Conservation (phyloP, 37 sponge, comb jelly and placozoan genomes). For the Chondrilla cf. caribensis region DNA sequence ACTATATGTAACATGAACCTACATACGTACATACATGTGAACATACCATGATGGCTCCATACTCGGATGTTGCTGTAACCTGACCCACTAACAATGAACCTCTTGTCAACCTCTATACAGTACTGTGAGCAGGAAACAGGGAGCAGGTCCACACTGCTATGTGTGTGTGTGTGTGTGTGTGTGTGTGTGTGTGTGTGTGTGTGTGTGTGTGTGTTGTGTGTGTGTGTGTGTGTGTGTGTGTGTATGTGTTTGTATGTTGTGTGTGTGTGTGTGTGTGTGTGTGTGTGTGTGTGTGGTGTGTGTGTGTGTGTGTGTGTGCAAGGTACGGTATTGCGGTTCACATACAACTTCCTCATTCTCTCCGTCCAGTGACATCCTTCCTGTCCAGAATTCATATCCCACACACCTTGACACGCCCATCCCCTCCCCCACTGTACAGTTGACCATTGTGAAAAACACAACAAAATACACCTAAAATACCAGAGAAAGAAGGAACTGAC, state of each 20-base stretch:
- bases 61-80: constrained; percentile 75
- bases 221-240: too few relatives aligned
- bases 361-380: constrained; percentile 45
- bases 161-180: too few relatives aligned
- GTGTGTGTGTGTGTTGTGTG: too few relatives aligned
- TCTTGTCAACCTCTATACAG: constrained; percentile 51
- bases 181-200: too few relatives aligned
- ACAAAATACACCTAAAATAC: constrained; percentile 46
- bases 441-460: constrained; percentile 22
- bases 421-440: constrained; percentile 78
- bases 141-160: too few relatives aligned
- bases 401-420: constrained; percentile 58
- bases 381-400: constrained; percentile 61
- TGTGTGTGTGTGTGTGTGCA: too few relatives aligned
- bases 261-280: too few relatives aligned
- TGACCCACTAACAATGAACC: constrained; percentile 60
- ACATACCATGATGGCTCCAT: constrained; percentile 54
- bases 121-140: constrained; percentile 31
- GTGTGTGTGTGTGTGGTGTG: too few relatives aligned
- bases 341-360: constrained; percentile 82
- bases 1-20: too few relatives aligned
- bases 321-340: background rate
- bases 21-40: too few relatives aligned
- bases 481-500: background rate
- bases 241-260: too few relatives aligned